Conservation (phyloP, 2,797 vertebrate genomes). For the Hoplostethus mediterraneus region DNA sequence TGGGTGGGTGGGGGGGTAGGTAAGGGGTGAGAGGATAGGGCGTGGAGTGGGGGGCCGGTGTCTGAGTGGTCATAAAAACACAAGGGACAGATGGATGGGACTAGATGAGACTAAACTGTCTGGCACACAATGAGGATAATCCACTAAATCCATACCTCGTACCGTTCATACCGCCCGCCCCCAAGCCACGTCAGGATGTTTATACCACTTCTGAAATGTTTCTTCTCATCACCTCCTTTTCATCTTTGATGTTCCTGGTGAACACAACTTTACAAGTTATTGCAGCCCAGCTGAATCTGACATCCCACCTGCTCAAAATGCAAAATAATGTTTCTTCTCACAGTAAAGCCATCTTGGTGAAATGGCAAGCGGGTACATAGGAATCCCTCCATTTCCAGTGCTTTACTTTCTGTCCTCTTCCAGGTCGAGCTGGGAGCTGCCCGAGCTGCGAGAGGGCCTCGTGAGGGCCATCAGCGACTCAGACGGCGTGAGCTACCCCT, state of each 20-base stretch:
- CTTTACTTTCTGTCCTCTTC: constrained; percentile 14
- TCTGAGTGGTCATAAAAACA: constrained; percentile 49
- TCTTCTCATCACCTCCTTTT: neutral
- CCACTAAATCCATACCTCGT: constrained; percentile 38
- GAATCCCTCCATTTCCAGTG: neutral
- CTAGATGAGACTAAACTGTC: constrained; percentile 54
- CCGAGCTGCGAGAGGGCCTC: constrained; percentile 93
- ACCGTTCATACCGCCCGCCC: constrained; percentile 20
- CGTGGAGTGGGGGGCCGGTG: constrained; percentile 34
- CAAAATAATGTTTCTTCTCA: neutral
- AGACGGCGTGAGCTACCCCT: constrained; percentile 97
- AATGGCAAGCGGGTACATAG: neutral
- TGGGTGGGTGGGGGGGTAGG: constrained; percentile 34
- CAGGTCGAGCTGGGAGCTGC: constrained; percentile 99
- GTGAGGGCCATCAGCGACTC: constrained; percentile 98
- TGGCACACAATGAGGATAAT: constrained; percentile 65
- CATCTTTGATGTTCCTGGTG: neutral
- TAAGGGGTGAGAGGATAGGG: constrained; percentile 54
- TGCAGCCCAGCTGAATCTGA: neutral
- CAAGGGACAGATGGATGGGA: constrained; percentile 48
- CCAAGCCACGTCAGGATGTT: constrained; percentile 10
- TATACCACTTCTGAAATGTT: neutral
- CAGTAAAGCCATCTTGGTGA: neutral
- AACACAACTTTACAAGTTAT: neutral
- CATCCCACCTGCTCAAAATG: neutral